A percentile compares a stretch with the other conserved stretches of the same genome.
phyloP scores from a whole-genome alignment of 2,797 vertebrate species.

The Lates japonicus region DNA sequence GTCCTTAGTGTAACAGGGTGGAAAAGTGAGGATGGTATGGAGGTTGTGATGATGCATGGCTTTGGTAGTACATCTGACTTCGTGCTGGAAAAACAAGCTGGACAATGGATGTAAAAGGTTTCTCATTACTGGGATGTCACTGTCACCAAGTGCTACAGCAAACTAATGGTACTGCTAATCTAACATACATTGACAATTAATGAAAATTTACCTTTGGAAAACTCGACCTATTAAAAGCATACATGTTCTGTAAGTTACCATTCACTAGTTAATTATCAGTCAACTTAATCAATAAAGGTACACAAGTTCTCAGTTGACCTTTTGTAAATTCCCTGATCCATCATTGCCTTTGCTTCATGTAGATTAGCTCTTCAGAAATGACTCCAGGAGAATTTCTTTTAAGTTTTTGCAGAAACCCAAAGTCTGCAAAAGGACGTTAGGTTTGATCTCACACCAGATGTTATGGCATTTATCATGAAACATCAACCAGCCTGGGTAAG shows the following conservation, averaged over 20 bases:
- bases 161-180: too few species aligned
- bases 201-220: neutral
- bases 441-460: conserved; percentile 31
- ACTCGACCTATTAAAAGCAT: neutral
- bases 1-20: too few species aligned
- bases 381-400: conserved; percentile 7
- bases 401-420: conserved; percentile 31
- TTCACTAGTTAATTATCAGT: neutral
- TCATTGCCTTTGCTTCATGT: conserved; percentile 22
- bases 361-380: conserved; percentile 11
- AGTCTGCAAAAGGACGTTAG: conserved; percentile 11
- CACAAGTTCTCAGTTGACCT: neutral
- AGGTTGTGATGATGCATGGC: too few species aligned
- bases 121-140: too few species aligned
- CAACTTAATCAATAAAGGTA: neutral
- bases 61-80: too few species aligned
- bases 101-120: too few species aligned
- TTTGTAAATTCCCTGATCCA: conserved; percentile 15
- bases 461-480: conserved; percentile 10
- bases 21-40: too few species aligned
- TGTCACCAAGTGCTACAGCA: too few species aligned
- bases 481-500: conserved; percentile 1
- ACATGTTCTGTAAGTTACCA: too few species aligned
- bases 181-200: too few species aligned
- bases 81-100: too few species aligned